Evolutionary conservation across 2,113 vertebrate genomes (phyloP).

Genomic region (Stegastes partitus): DNA sequence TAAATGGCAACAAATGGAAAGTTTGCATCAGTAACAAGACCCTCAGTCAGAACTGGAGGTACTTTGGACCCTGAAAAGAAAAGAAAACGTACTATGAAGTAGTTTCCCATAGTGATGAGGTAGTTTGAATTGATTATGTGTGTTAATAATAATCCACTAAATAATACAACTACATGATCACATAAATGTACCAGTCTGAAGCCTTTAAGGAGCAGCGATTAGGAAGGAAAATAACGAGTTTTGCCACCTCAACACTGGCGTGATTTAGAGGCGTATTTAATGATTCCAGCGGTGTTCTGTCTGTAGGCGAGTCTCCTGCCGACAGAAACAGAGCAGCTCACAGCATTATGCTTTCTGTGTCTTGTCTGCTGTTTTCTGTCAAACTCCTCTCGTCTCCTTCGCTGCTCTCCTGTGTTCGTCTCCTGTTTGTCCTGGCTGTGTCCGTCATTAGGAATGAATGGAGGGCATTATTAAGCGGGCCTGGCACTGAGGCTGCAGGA

Average conservation of each 20-base stretch:
- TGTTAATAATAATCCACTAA: too few relatives aligned
- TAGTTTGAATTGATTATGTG: too few relatives aligned
- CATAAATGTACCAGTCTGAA: background rate
- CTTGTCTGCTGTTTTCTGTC: slow-evolving; percentile 39
- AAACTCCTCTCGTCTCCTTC: slow-evolving; percentile 33
- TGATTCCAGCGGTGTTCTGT: background rate
- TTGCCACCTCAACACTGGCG: background rate
- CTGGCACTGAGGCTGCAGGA: slow-evolving; percentile 55
- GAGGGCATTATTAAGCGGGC: slow-evolving; percentile 70
- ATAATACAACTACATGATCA: background rate
- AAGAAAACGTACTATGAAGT: too few relatives aligned
- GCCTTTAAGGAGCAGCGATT: background rate
- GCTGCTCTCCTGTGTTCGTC: slow-evolving; percentile 29
- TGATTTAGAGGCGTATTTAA: background rate
- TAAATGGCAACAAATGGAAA: too few relatives aligned
- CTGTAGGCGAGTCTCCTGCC: background rate
- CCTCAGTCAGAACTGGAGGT: too few relatives aligned
- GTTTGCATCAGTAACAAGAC: too few relatives aligned
- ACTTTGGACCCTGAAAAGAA: too few relatives aligned
- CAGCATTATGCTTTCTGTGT: slow-evolving; percentile 8
- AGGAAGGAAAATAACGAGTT: background rate
- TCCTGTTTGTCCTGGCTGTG: slow-evolving; percentile 52
- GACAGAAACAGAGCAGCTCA: slow-evolving; percentile 18
- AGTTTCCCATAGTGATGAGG: too few relatives aligned
- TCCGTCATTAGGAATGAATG: slow-evolving; percentile 75